Evolutionary conservation across 1,140 invertebrate genomes (phyloP), one percentile per base, ranked within the genome.

Genomic region (Bombus breviceps): DNA sequence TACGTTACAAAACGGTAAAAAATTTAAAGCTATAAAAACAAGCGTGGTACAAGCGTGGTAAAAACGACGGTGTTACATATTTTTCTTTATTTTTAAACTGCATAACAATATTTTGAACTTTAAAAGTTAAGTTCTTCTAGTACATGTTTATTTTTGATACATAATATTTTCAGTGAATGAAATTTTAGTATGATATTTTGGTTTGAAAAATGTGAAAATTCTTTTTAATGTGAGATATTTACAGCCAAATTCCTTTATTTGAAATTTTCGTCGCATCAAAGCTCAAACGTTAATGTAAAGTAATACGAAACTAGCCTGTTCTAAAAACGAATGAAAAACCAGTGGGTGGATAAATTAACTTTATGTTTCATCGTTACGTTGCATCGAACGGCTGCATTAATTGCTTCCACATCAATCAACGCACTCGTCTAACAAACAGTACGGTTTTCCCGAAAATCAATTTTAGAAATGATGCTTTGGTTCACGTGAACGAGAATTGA

Each of bases 391-490:
- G 25, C 37, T 12, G 22, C 28, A 32, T 81, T 73, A 73, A 73
- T 81, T 81, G 80, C 69, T 59, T 81, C 28, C 72, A n/a, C 2
- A 25, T 32, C 80, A 47, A 76, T 83, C 81, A 68, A 83, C 41
- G 66, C 15, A 13, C 22, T 3, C 53, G 22, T 47, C 41, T 74
- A 74, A 47, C 28, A 37, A 74, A 47, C 28, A 37, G 22, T 37
- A 25, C 34, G 25, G 68, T 25, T 68, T 68, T 34, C 34, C 9
- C 22, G 18, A 53, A 66, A 66, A 75, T 28, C 68, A 72, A n/a
- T 59, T 39, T 62, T 37, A 39, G 37, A 28, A 39, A 71, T 39
- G 25, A 10, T 28, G 37, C 25, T 4, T 25, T 71, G 37, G 12
- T 69, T 22, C 34, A 18, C 18, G 32, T 68, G 66, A 68, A 37